Base-by-base conservation (phyloP, 2,113 vertebrate species). In the Cyprinodon variegatus region DNA sequence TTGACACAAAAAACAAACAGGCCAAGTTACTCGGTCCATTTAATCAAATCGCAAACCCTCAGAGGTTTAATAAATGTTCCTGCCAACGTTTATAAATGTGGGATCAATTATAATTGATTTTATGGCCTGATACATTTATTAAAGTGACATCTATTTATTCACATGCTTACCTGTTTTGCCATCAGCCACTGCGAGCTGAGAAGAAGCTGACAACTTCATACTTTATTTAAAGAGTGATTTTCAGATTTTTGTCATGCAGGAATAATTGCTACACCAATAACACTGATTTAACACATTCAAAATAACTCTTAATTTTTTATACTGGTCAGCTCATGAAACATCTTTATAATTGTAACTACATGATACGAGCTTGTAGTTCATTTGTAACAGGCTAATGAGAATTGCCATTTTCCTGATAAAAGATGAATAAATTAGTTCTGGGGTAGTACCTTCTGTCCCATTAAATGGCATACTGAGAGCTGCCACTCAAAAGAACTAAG, bases 81-180 rank as follows among this genome's bases (percentile, higher is more conserved):
- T 93, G 93, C 87, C 94, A 94, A 88, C 78, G 90, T 93, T 92
- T 91, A 94, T 94, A 91, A 93, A 93, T 90, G 86, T 77, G 41
- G 81, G 90, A 94, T 95, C 93, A 94, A 94, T 93, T 94, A 82
- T 89, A 94, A 94, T 95, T 94, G 93, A 94, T 95, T 93, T 91
- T 84, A 84, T 86, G 92, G 90, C 88, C 90, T 86, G 90, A 93
- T 92, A 93, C 91, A 93, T 94, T 94, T 93, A 93, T 94, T 93
- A 93, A 94, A 93, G 81, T 94, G 94, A 92, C 93, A 93, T 88
- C 83, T 87, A 90, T 92, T 93, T 92, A 91, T 91, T 90, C 87
- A 90, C 85, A 61, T 79, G 76, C 86, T 90, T 86, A 91, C 90
- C 92, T 93, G 89, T 88, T 88, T 78, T 84, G 77, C 87, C 80